Evolutionary conservation across 2,888 invertebrate species (phyloP).

Genomic region (Yponomeuta evonymella): DNA sequence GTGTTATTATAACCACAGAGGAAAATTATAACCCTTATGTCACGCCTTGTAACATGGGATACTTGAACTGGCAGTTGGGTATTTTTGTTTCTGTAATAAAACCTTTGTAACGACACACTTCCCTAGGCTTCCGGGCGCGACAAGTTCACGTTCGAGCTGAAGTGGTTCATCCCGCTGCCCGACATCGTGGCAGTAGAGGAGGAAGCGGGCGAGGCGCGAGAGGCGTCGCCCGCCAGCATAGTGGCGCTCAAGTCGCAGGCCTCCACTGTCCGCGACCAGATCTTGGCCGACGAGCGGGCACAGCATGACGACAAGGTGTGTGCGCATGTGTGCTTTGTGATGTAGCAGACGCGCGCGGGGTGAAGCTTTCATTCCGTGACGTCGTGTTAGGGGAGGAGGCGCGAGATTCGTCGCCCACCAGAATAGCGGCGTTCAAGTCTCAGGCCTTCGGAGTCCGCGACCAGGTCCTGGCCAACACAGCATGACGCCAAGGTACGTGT

Average conservation of each 20-base stretch:
- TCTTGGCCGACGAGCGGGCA: conserved; percentile 85
- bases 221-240: conserved; percentile 88
- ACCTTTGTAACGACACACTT: neutral
- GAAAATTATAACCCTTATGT: no score
- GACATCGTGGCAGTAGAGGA: conserved; percentile 86
- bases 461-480: conserved; percentile 84
- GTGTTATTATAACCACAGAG: no score
- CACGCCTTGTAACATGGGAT: no score
- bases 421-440: conserved; percentile 88
- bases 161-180: conserved; percentile 93
- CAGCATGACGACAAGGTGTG: conserved; percentile 78
- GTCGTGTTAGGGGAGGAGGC: conserved; percentile 70
- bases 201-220: conserved; percentile 71
- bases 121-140: conserved; percentile 86
- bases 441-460: conserved; percentile 91
- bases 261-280: conserved; percentile 90
- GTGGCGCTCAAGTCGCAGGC: conserved; percentile 90
- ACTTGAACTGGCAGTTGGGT: no score
- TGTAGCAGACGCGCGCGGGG: no score
- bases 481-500: conserved; percentile 77
- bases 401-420: conserved; percentile 56
- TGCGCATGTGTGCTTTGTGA: neutral
- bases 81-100: no score
- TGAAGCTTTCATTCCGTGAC: no score
- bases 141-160: conserved; percentile 93